Conservation (phyloP, 2,888 invertebrate genomes). For the Eilema griseolum region DNA sequence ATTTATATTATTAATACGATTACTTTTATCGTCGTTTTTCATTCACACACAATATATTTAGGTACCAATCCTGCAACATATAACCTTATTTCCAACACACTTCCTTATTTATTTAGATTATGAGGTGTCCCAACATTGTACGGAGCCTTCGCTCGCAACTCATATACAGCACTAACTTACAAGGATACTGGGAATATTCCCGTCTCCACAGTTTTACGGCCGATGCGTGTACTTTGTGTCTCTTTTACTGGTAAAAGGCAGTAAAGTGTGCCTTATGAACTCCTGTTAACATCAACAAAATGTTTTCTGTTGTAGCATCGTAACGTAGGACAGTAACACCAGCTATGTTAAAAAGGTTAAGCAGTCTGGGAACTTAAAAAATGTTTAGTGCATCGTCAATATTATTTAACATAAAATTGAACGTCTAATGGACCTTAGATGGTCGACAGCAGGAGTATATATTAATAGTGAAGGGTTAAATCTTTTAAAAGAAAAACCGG, state of each 20-base stretch:
- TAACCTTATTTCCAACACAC: too few relatives aligned
- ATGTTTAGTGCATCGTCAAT: background rate
- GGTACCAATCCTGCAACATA: background rate
- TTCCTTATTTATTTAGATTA: constrained; percentile 14
- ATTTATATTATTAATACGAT: too few relatives aligned
- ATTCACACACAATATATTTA: too few relatives aligned
- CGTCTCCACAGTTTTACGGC: constrained; percentile 15
- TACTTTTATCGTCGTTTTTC: too few relatives aligned
- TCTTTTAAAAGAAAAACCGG: too few relatives aligned
- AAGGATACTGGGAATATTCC: constrained; percentile 12
- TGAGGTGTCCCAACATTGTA: constrained; percentile 12
- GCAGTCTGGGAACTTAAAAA: background rate
- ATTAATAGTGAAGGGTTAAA: too few relatives aligned
- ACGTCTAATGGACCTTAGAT: background rate
- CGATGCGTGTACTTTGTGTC: constrained; percentile 24
- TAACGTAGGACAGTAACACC: background rate
- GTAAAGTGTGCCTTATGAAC: constrained; percentile 23
- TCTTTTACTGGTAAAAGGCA: constrained; percentile 18
- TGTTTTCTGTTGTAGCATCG: constrained; percentile 2
- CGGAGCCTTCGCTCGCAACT: background rate
- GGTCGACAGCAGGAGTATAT: too few relatives aligned
- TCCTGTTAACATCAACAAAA: constrained; percentile 13
- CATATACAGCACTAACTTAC: constrained; percentile 10
- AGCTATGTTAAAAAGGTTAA: background rate
- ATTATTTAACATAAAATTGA: background rate